These are phyloP conservation scores for Eclectus roratus DNA, from an alignment of 2,113 vertebrate species.

Conservation along the genomic window DNA sequence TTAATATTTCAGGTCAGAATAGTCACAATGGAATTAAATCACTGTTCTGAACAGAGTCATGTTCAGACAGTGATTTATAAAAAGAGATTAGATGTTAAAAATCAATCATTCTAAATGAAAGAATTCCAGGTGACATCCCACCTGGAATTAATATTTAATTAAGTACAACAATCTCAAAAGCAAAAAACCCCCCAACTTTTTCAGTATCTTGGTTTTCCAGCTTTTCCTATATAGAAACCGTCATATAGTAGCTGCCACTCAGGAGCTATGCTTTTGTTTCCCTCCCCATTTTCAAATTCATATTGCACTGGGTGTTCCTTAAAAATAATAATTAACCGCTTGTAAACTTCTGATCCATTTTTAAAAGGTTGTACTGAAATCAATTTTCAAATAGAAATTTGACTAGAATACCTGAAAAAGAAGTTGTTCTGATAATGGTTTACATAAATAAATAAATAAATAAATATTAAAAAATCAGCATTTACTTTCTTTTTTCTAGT, in stretches of 20 bases:
- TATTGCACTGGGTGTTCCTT: not conserved
- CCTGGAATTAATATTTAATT: slow-evolving; percentile 62
- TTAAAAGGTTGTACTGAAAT: not conserved
- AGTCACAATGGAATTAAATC: slow-evolving; percentile 18
- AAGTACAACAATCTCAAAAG: not conserved
- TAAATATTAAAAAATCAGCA: not conserved
- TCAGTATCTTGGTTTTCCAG: not conserved
- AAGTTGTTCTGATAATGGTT: not conserved
- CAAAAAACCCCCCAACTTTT: not conserved
- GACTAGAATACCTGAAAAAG: not conserved
- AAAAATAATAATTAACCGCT: not conserved
- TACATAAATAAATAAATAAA: not conserved
- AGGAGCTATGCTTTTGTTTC: not conserved
- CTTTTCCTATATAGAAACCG: not conserved
- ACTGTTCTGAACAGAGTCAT: not conserved
- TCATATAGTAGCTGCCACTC: not conserved
- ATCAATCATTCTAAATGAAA: slow-evolving; percentile 61
- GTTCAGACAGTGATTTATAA: slow-evolving; percentile 56
- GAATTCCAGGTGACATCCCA: slow-evolving; percentile 49
- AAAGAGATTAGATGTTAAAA: slow-evolving; percentile 9
- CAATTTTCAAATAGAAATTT: not conserved
- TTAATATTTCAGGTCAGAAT: slow-evolving; percentile 13
- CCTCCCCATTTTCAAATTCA: not conserved
- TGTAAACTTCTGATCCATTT: not conserved
- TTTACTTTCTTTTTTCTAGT: not conserved